Conservation (phyloP, 2,888 invertebrate genomes). For the Amphipyra tragopoginis region DNA sequence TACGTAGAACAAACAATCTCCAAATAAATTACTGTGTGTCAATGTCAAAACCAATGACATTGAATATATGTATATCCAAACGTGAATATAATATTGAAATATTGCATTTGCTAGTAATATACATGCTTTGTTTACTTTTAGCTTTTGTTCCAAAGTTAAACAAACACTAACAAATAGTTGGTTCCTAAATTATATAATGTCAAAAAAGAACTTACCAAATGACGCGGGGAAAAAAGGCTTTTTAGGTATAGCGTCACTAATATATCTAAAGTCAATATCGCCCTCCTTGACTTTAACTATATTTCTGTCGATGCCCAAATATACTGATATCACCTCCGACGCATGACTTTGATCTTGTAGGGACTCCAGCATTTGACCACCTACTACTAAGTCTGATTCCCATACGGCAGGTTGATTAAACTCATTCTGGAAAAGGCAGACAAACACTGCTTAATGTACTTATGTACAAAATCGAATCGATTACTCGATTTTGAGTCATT, state of each 20-base stretch:
- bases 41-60: too few relatives aligned
- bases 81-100: too few relatives aligned
- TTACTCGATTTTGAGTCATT: too few relatives aligned
- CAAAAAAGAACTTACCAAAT: slow-evolving; percentile 57
- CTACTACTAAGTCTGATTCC: slow-evolving; percentile 58
- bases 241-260: slow-evolving; percentile 84
- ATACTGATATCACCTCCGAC: slow-evolving; percentile 71
- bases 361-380: slow-evolving; percentile 79
- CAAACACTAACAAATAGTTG: not conserved
- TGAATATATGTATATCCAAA: too few relatives aligned
- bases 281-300: slow-evolving; percentile 76
- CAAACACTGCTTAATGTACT: not conserved
- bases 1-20: too few relatives aligned
- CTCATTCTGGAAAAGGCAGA: slow-evolving; percentile 65
- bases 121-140: too few relatives aligned
- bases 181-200: not conserved
- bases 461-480: not conserved
- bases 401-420: slow-evolving; percentile 22
- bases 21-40: too few relatives aligned
- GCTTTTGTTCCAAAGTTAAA: not conserved
- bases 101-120: too few relatives aligned
- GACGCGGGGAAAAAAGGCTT: slow-evolving; percentile 87
- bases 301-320: slow-evolving; percentile 85
- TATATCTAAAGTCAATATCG: slow-evolving; percentile 87
- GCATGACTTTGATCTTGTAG: slow-evolving; percentile 65